Conservation (phyloP, 2,888 invertebrate species). For the Ferrisia virgata region DNA sequence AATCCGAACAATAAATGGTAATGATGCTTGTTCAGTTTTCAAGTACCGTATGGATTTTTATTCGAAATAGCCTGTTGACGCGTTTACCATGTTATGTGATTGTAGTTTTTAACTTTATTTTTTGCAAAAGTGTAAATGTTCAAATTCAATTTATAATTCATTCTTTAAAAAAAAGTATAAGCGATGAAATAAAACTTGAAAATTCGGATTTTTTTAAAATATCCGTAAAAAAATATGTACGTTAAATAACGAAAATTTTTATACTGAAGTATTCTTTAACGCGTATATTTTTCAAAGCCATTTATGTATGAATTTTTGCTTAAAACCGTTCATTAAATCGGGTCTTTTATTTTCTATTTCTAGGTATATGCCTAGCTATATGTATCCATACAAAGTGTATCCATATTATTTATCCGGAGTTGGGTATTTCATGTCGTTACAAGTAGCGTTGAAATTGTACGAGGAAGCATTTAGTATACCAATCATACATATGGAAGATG, state of each 20-base stretch:
- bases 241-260: too few species aligned
- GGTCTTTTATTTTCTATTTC: neutral
- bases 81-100: neutral
- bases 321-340: neutral
- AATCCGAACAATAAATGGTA: constrained; percentile 41
- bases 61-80: neutral
- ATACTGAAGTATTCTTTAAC: too few species aligned
- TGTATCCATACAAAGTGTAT: constrained; percentile 69
- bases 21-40: constrained; percentile 1
- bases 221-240: too few species aligned
- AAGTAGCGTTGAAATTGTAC: constrained; percentile 65
- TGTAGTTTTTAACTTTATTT: neutral
- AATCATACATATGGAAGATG: constrained; percentile 72
- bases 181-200: too few species aligned
- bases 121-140: neutral
- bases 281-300: too few species aligned
- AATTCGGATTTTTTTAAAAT: too few species aligned
- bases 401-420: constrained; percentile 79
- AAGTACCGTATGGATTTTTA: neutral
- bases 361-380: constrained; percentile 76
- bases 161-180: too few species aligned
- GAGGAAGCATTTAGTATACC: constrained; percentile 64
- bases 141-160: too few species aligned
- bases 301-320: too few species aligned
- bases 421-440: constrained; percentile 70